phyloP scores from a whole-genome alignment of 2,113 vertebrate species.

The Scopus umbretta region DNA sequence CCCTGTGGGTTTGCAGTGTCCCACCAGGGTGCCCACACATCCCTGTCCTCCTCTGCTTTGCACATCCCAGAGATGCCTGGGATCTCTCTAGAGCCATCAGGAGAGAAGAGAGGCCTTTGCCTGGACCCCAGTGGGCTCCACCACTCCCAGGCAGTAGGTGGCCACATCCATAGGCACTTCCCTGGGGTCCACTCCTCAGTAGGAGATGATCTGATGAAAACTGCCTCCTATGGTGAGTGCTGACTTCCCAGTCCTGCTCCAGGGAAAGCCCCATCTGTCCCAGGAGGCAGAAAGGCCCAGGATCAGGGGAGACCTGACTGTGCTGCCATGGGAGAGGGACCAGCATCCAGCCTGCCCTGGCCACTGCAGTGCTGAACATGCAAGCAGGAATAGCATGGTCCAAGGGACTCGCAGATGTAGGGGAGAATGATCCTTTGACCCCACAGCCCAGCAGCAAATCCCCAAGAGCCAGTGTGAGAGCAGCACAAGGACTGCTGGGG shows the following conservation, averaged over 20 bases:
- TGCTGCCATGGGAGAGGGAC: accelerated
- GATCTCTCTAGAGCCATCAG: not conserved
- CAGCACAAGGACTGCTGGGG: not conserved
- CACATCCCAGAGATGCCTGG: not conserved
- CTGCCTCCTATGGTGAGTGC: not conserved
- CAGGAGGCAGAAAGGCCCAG: not conserved
- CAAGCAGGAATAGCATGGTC: not conserved
- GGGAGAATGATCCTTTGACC: not conserved
- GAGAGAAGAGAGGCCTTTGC: not conserved
- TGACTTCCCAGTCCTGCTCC: not conserved
- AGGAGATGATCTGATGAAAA: not conserved
- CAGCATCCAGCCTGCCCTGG: not conserved
- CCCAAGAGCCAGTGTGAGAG: not conserved
- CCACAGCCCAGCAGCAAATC: not conserved
- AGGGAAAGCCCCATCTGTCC: not conserved
- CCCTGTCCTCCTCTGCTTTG: not conserved
- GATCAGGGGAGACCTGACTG: not conserved
- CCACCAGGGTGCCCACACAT: not conserved
- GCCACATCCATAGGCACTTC: not conserved
- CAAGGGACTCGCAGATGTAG: not conserved
- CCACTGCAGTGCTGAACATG: accelerated
- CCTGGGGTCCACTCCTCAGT: not conserved
- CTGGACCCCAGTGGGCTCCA: not conserved
- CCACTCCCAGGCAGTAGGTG: not conserved
- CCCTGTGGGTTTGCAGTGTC: not conserved